Conservation (phyloP, 2,113 vertebrate species). For the Rhynchomys soricoides region DNA sequence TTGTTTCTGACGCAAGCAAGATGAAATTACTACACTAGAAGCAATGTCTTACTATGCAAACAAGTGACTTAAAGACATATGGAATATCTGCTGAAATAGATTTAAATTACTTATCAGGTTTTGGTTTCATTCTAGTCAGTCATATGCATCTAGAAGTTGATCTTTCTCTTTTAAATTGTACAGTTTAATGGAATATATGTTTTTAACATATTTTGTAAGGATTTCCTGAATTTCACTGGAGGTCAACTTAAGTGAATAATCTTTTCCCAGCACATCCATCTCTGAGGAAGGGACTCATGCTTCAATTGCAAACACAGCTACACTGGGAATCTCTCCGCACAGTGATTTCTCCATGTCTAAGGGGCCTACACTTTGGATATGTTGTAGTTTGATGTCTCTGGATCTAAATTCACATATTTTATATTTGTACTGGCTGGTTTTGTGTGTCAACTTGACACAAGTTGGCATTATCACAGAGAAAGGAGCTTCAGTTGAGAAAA, state of each 20-base stretch:
- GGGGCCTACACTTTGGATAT: background rate
- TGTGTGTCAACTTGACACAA: too few relatives aligned
- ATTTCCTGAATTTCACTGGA: background rate
- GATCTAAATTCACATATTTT: too few relatives aligned
- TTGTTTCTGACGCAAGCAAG: background rate
- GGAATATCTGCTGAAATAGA: background rate
- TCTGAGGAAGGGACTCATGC: background rate
- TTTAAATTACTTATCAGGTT: background rate
- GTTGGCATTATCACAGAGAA: too few relatives aligned
- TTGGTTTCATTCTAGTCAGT: background rate
- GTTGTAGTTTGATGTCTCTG: background rate
- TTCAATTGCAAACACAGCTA: background rate
- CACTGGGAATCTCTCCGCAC: background rate
- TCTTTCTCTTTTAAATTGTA: background rate
- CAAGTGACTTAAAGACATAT: background rate
- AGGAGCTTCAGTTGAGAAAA: too few relatives aligned
- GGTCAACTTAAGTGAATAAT: background rate
- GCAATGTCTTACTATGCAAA: background rate
- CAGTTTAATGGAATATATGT: too few relatives aligned
- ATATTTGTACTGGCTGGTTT: too few relatives aligned
- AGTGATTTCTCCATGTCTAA: too few relatives aligned
- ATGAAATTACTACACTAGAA: background rate
- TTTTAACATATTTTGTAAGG: background rate
- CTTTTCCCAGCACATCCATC: background rate
- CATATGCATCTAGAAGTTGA: background rate